Percentiles rank a stretch among this genome's conserved stretches.
phyloP scores from a whole-genome alignment of 1,140 invertebrate genomes.

The Drosophila aff. region DNA sequence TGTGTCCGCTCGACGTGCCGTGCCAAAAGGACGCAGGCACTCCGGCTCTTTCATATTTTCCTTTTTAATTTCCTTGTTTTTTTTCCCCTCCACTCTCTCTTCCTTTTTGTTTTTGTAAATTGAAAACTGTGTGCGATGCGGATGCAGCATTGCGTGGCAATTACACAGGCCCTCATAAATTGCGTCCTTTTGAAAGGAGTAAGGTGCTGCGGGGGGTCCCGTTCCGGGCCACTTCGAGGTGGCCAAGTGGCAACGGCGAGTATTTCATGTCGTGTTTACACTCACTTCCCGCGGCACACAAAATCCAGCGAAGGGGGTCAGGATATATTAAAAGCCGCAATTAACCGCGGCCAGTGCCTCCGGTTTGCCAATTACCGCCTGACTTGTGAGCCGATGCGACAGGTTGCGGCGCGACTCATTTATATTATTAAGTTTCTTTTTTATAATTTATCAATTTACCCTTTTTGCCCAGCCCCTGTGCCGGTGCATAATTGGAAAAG shows the following conservation, averaged over 20 bases:
- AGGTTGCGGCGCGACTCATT: slow-evolving; percentile 69
- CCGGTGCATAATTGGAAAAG: slow-evolving; percentile 22
- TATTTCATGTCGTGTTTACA: slow-evolving; percentile 82
- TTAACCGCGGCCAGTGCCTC: slow-evolving; percentile 55
- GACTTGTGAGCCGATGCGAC: slow-evolving; percentile 53
- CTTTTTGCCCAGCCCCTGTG: slow-evolving; percentile 34
- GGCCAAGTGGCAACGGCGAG: slow-evolving; percentile 58
- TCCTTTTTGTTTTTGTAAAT: slow-evolving; percentile 65
- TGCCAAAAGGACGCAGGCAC: slow-evolving; percentile 35
- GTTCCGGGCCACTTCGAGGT: slow-evolving; percentile 24
- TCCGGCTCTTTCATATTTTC: slow-evolving; percentile 27
- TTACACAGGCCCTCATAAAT: slow-evolving; percentile 75
- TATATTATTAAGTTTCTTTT: slow-evolving; percentile 78
- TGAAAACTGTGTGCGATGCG: slow-evolving; percentile 73
- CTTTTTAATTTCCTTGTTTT: slow-evolving; percentile 21
- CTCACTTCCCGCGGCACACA: slow-evolving; percentile 62
- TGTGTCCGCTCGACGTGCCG: slow-evolving; percentile 59
- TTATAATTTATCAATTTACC: slow-evolving; percentile 64
- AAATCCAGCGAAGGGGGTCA: slow-evolving; percentile 48
- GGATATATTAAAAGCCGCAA: slow-evolving; percentile 73
- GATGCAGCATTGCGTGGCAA: slow-evolving; percentile 74
- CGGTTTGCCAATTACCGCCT: slow-evolving; percentile 51
- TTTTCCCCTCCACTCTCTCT: not conserved
- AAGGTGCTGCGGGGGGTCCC: slow-evolving; percentile 37
- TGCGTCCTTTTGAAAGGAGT: slow-evolving; percentile 76